phyloP scores from a whole-genome alignment of 2,888 invertebrate species.

The Tenthredo notha region DNA sequence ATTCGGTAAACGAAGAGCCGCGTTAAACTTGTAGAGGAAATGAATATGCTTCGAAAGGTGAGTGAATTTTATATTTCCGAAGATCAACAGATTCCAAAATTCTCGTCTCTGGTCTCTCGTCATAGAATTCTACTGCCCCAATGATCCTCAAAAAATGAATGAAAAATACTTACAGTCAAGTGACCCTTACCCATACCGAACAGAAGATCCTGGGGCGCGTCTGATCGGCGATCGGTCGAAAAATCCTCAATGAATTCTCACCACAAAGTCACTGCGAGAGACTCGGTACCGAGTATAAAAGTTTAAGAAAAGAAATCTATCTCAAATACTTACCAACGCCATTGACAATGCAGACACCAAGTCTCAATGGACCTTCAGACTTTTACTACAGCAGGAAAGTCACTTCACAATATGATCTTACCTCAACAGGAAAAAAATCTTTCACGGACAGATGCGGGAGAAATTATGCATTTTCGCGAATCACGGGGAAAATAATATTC shows the following conservation, averaged over 20 bases:
- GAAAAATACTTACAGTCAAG: constrained; percentile 64
- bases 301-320: constrained; percentile 63
- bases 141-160: constrained; percentile 10
- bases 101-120: not conserved
- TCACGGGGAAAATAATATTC: not conserved
- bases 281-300: constrained; percentile 52
- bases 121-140: not conserved
- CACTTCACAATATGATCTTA: not conserved
- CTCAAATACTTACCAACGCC: constrained; percentile 55
- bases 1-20: constrained; percentile 14
- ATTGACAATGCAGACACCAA: constrained; percentile 4
- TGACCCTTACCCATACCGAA: constrained; percentile 68
- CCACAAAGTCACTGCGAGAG: constrained; percentile 69
- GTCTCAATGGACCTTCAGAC: constrained; percentile 12
- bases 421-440: not conserved
- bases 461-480: not conserved
- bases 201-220: constrained; percentile 67
- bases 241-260: constrained; percentile 73
- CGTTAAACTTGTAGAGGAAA: not conserved
- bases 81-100: not conserved
- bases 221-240: constrained; percentile 66
- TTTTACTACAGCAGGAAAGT: not conserved
- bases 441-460: not conserved
- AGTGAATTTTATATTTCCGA: not conserved
- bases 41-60: not conserved